phyloP scores from a whole-genome alignment of 2,797 vertebrate genomes.

The Champsocephalus esox region DNA sequence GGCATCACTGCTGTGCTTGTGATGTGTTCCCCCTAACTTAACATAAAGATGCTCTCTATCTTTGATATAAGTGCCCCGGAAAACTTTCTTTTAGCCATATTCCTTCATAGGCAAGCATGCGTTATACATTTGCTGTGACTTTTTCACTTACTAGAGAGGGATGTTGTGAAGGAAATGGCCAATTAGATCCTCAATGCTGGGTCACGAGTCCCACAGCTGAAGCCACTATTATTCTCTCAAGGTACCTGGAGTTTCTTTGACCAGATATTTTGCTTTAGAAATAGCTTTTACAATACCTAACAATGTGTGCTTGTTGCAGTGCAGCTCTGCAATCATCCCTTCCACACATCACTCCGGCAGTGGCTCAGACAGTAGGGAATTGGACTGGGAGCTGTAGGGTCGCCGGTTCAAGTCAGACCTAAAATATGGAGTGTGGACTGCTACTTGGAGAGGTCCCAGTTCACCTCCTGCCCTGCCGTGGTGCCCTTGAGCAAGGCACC shows the following conservation, averaged over 20 bases:
- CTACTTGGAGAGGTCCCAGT: too few relatives aligned
- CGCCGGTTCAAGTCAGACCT: too few relatives aligned
- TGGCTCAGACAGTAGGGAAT: too few relatives aligned
- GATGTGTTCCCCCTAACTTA: not conserved
- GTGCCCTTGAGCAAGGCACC: too few relatives aligned
- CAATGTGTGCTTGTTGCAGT: constrained; percentile 24
- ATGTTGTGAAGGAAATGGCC: not conserved
- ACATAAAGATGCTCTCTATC: not conserved
- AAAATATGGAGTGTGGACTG: too few relatives aligned
- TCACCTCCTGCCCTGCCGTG: too few relatives aligned
- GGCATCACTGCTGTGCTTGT: constrained; percentile 25
- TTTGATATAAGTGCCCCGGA: not conserved
- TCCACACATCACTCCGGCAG: not conserved
- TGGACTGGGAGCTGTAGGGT: too few relatives aligned
- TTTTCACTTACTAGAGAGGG: not conserved
- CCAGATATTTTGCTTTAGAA: not conserved
- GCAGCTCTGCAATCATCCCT: constrained; percentile 9
- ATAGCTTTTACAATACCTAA: constrained; percentile 8
- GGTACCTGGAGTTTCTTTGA: not conserved
- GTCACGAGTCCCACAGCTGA: not conserved
- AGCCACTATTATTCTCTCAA: constrained; percentile 11
- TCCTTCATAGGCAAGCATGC: not conserved
- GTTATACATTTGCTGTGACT: not conserved
- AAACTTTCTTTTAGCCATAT: not conserved
- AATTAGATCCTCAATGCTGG: not conserved